Evolutionary conservation across 2,113 vertebrate genomes (phyloP), one percentile per base, ranked within the genome.

Genomic region (Semicossyphus pulcher): DNA sequence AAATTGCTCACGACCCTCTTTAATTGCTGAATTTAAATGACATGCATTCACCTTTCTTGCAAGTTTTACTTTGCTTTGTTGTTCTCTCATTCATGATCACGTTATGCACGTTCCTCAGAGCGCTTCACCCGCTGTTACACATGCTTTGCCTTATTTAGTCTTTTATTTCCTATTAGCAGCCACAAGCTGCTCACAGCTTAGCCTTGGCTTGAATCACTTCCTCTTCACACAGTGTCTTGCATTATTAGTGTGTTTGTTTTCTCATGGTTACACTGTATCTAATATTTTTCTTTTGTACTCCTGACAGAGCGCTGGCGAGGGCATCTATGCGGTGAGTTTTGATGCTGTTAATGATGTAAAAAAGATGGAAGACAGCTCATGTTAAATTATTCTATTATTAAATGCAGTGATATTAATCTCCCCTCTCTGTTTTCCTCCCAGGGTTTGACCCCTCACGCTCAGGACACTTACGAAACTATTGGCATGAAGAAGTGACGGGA

Each of bases 391-490:
- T 14, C 9, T 5, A 29, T 10, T 14, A 4, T 36, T 53, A 3
- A 21, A 56, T 20, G 10, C 3, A 21, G 12, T 41, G 7, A 7
- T 2, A 23, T 73, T 47, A 9, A 31, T 68, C 10, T 37, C 6
- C 9, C 28, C 11, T 48, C 20, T 66, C 3, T 71, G 14, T 36
- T 52, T 18, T 26, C 48, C 45, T 21, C 21, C 8, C 76, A 94
- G 94, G 93, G 80, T 47, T 69, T 94, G 81, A 84, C 76, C 41
- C 87, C 82, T 71, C 92, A 49, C 0, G 51, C 39, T 14, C 23
- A 61, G 20, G 93, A 93, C 77, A 92, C 91, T 0, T 94, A 94
- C 2, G 92, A 94, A 61, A 90, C 87, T 28, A 91, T 94, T 15
- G 68, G 86, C 20, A 32, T 77, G 67, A 94, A 92, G 69, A 91